phyloP scores from a whole-genome alignment of 2,113 vertebrate genomes.

The Ceratotherium simum region DNA sequence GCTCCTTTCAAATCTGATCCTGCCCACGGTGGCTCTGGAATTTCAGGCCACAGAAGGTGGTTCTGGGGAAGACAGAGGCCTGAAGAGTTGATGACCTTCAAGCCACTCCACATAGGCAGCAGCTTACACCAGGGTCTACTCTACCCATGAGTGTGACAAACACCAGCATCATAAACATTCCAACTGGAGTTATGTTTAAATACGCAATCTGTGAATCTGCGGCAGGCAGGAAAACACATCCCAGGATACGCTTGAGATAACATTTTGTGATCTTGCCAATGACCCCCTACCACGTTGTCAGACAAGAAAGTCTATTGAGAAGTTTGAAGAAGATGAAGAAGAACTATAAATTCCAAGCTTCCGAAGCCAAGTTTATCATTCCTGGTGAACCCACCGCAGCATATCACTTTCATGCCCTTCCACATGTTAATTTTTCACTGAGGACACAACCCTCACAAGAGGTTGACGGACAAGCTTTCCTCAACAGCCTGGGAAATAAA shows the following conservation, averaged over 20 bases:
- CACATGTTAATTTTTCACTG: background rate
- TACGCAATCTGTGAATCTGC: background rate
- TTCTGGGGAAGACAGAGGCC: background rate
- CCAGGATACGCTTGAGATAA: background rate
- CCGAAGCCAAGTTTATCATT: conserved; percentile 22
- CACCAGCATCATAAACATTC: background rate
- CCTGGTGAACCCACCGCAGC: background rate
- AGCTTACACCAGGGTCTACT: background rate
- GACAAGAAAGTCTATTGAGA: background rate
- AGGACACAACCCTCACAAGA: background rate
- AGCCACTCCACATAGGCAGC: background rate
- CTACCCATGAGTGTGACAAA: background rate
- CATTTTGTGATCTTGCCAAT: background rate
- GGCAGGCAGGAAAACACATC: background rate
- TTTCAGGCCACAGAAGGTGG: background rate
- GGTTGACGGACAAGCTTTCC: background rate
- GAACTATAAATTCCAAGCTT: background rate
- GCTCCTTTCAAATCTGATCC: background rate
- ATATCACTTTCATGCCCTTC: background rate
- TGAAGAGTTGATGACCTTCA: background rate
- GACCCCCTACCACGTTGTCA: background rate
- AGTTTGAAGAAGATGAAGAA: background rate
- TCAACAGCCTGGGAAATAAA: conserved; percentile 20
- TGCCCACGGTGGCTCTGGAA: background rate
- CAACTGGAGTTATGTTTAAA: background rate